Evolutionary conservation across 2,113 vertebrate genomes (phyloP), one percentile per base, ranked within the genome.

Genomic region (Cheilinus undulatus): DNA sequence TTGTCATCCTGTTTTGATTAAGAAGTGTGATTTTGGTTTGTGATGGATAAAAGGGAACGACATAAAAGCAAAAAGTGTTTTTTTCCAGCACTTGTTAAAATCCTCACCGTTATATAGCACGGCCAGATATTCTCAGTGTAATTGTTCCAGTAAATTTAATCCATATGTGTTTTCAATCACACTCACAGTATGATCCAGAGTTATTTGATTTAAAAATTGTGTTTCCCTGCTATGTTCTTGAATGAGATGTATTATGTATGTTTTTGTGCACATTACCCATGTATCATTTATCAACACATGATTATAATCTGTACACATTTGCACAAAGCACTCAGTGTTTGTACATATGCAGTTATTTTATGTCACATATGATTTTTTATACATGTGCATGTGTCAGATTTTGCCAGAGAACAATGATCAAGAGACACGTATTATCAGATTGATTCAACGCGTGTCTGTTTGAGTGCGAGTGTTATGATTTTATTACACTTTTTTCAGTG

Each of bases 271-370:
- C 88, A 89, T 90, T 89, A 91, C 75, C 86, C 80, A 88, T 90
- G 87, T 86, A 85, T 88, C 89, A 74, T 85, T 90, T 93, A 93
- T 91, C 87, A 89, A 87, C 90, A 92, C 88, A 75, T 86, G 78
- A 91, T 90, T 86, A 77, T 93, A 92, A 93, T 93, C 86, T 93
- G 88, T 93, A 94, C 89, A 93, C 92, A 92, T 92, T 92, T 94
- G 92, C 93, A 93, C 92, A 93, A 89, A 91, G 85, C 84, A 91
- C 90, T 91, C 92, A 80, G 83, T 93, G 90, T 94, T 90, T 93
- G 91, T 94, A 93, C 91, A 93, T 94, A 92, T 91, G 82, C 90
- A 87, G 77, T 92, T 92, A 81, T 74, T 86, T 82, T 84, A 70
- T 87, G 80, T 90, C 86, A 89, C 80, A 69, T 91, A 85, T 86